Conservation (phyloP, 2,888 invertebrate species). For the Athetis lepigone region DNA sequence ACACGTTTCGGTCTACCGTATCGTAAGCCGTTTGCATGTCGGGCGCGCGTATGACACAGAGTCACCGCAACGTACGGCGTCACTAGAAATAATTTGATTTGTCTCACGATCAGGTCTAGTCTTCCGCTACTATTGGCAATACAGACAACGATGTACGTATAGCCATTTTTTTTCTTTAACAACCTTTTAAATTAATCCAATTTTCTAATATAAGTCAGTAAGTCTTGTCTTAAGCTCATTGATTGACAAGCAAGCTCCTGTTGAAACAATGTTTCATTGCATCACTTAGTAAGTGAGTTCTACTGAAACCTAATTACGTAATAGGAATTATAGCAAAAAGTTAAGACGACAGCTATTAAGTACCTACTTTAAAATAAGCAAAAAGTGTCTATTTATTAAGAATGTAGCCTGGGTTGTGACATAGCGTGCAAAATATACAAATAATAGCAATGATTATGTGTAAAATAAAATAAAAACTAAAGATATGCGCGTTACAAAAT, state of each 20-base stretch:
- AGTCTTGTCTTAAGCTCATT: too few relatives aligned
- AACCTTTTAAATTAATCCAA: too few relatives aligned
- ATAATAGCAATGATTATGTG: neutral
- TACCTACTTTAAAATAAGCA: neutral
- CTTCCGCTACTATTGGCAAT: too few relatives aligned
- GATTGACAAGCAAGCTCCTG: conserved; percentile 27
- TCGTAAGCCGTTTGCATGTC: too few relatives aligned
- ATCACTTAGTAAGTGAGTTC: conserved; percentile 19
- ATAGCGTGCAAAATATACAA: neutral
- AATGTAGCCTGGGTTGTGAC: conserved; percentile 14
- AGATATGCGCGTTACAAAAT: neutral
- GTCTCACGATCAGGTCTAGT: too few relatives aligned
- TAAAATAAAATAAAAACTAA: neutral
- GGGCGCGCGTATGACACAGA: too few relatives aligned
- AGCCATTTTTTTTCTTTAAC: too few relatives aligned
- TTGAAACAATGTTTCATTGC: conserved; percentile 55
- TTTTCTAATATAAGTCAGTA: too few relatives aligned
- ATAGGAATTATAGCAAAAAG: conserved; percentile 5
- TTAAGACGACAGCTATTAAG: conserved; percentile 13
- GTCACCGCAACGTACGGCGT: too few relatives aligned
- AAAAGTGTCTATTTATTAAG: conserved; percentile 1
- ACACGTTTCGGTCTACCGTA: too few relatives aligned
- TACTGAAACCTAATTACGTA: conserved; percentile 19
- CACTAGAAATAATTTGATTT: too few relatives aligned
- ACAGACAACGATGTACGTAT: too few relatives aligned